Evolutionary conservation across 2,797 vertebrate genomes (phyloP), one percentile per base, ranked within the genome.

Genomic region (Rhinophrynus dorsalis): DNA sequence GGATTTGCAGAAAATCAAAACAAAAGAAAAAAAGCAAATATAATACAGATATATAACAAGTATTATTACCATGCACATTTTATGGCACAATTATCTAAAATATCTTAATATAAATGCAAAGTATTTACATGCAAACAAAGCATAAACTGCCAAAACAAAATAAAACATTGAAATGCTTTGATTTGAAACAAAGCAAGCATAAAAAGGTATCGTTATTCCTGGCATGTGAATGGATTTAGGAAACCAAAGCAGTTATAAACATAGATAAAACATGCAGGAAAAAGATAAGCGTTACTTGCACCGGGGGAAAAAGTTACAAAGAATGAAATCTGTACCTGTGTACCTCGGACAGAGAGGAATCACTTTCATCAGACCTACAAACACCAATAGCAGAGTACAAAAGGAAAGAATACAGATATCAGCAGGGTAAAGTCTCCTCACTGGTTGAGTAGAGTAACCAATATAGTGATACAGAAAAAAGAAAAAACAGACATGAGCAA

Each of bases 351-450:
- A 88, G 85, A 83, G 92, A 88, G 9, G 88, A 90, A 79, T 96
- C 90, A 90, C 86, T 90, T 85, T 92, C 94, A 79, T 95, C 94
- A 86, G 89, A 90, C 90, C 95, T 97, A 89, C 74, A 90, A 88
- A 74, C 83, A 86, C 84, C 77, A 85, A 78, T 83, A 84, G 80
- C 78, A 82, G 79, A 79, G 79, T 78, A 67, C 82, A 77, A 87
- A 83, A 76, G 85, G 76, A 89, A 84, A 86, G 85, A 86, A 89
- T 80, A 85, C 75, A 86, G 83, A 84, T 76, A 82, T 82, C 86
- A 88, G 84, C 74, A 89, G 75, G 82, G 70, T 64, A 83, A 80
- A 54, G 67, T 69, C 76, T 83, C 76, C 78, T 62, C 21, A 15
- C 3, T 69, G 76, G 78, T 72, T 77, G 78, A 81, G 83, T n/a